A percentile compares a stretch with the other conserved stretches of the same genome.
These are phyloP conservation scores for Myiothlypis coronata DNA, from an alignment of 2,797 vertebrate genomes.

Conservation along the genomic window DNA sequence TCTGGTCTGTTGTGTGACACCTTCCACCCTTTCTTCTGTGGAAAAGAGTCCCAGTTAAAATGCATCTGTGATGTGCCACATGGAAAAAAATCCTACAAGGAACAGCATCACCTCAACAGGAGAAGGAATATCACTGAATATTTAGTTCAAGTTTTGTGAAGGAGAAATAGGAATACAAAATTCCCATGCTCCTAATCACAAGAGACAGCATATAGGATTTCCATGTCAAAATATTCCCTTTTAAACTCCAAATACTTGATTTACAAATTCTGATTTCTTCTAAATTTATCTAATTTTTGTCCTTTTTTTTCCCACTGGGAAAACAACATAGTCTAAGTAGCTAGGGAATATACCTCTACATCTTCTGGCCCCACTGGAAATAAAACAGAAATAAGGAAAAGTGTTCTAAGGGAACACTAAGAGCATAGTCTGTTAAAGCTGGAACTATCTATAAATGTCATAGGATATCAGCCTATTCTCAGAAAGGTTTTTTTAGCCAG, in stretches of 20 bases:
- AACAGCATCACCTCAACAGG: background rate
- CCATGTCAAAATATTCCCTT: background rate
- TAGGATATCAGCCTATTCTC: slow-evolving; percentile 8
- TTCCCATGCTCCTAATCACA: background rate
- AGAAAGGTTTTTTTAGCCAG: background rate
- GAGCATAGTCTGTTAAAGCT: background rate
- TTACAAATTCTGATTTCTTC: background rate
- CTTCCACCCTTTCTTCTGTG: background rate
- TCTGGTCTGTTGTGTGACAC: background rate
- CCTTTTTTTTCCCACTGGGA: background rate
- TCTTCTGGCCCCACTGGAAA: background rate
- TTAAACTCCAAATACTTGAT: background rate
- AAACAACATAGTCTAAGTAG: background rate
- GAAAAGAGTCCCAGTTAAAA: background rate
- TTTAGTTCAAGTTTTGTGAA: background rate
- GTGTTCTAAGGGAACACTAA: background rate
- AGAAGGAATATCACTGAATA: background rate
- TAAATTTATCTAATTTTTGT: background rate
- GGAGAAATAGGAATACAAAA: background rate
- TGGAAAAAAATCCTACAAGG: background rate
- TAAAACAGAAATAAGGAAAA: background rate
- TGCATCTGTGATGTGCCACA: background rate
- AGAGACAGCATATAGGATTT: background rate
- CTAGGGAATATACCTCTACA: background rate
- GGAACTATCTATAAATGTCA: slow-evolving; percentile 18